Evolutionary conservation across 2,113 vertebrate species (phyloP), one percentile per base, ranked within the genome.

Genomic region (Amblyornis subalaris): DNA sequence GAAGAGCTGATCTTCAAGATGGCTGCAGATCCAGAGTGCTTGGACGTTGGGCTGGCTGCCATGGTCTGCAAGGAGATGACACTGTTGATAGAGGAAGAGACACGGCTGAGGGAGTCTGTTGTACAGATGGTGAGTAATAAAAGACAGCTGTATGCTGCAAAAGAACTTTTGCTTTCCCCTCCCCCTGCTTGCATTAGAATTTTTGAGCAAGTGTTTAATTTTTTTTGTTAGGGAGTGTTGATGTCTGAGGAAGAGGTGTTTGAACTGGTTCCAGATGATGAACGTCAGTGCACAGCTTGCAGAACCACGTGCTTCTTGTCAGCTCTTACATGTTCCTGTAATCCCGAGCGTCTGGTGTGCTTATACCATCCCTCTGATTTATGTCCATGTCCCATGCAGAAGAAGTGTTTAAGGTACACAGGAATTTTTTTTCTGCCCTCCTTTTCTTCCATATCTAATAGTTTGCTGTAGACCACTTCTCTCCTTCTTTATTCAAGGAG

Each of bases 1-100:
- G 99, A 99, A 74, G 99, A 99, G 90, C 98, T 99, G 29, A 98
- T 99, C 93, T 99, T 99, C 97, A 99, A 99, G 97, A 99, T 99
- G 99, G 99, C 99, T 2, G 98, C 99, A 8, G 99, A 99, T 90
- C 99, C 99, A 0, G 99, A 99, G 87, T 99, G 98, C 93, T 96
- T 99, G 44, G 99, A 99, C 11, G 99, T 99, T 45, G 99, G 99
- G n/a, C 97, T 99, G 90, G 99, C 99, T 26, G 99, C 99, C 10
- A 98, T 99, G 33, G 99, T 99, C 28, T 99, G 98, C 91, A 99
- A 98, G 92, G 99, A 99, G 96, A 98, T 99, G 97, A 98, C 98
- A 20, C 97, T 99, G 4, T 97, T 99, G 98, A 98, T 99, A 93
- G 98, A 99, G 83, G 99, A 99, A 79, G 99, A 99, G 96, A 98